Base-by-base conservation (phyloP, 2,888 invertebrate species). In the Petrolisthes cinctipes region DNA sequence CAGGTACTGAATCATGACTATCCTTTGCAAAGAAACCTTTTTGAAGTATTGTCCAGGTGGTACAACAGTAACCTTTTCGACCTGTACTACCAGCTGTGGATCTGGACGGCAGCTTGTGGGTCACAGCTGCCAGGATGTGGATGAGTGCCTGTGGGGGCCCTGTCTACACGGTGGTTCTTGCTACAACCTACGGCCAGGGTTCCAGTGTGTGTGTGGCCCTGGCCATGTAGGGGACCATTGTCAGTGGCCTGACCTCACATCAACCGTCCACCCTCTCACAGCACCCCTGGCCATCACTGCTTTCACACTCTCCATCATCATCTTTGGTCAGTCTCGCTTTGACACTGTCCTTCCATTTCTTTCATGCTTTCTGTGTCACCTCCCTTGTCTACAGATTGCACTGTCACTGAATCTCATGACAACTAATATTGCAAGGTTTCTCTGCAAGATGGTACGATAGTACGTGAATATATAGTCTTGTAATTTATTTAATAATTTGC, bases 171-270 rank as follows among this genome's bases (percentile, higher is more conserved):
- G 80, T 23, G 85, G 85, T 56, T 37, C 85, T 23, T 85, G 85
- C 80, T 85, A 85, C 57, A 80, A 85, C 85, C 85, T 86, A 6
- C 56, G 53, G n/a, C 85, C 85, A 3, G 85, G 81, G 5, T 86
- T 76, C 81, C 85, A 73, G 73, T 86, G 85, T 61, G 73, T 86
- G 11, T 86, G 85, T 9, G 85, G 85, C 54, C 85, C 85, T 6
- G 81, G 75, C 81, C 81, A 86, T 75, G 5, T 61, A 0, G 85
- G 85, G 9, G 81, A 81, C 7, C 57, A 86, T 61, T 86, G 85
- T 53, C 81, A 86, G 81, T 86, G 85, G 85, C 71, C 85, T 37
- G 20, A 86, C 14, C 20, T 37, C 20, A 73, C 73, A 5, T 37
- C 71, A 14, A 1, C 73, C 14, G 81, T 71, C n/a, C 81, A 81